phyloP scores from a whole-genome alignment of 2,888 invertebrate genomes.

The Drosophila longiperda region DNA sequence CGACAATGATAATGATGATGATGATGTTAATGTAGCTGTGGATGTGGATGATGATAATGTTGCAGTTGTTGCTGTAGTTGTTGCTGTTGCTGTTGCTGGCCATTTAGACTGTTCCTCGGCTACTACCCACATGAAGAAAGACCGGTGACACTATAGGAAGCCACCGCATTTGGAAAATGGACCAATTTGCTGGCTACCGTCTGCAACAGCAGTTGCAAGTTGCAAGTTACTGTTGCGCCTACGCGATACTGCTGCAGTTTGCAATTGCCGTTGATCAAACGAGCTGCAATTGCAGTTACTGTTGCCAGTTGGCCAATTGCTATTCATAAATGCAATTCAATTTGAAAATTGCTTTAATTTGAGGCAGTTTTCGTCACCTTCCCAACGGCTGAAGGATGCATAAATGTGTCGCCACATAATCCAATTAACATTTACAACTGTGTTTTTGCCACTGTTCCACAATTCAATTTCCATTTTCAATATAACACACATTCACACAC shows the following conservation, averaged over 20 bases:
- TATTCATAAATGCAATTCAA: conserved; percentile 82
- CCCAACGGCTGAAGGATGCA: conserved; percentile 10
- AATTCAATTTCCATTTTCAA: conserved; percentile 8
- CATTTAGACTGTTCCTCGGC: conserved; percentile 56
- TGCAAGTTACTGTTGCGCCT: conserved; percentile 7
- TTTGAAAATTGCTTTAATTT: conserved; percentile 79
- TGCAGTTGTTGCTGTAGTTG: conserved; percentile 24
- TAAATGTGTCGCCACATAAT: conserved; percentile 5
- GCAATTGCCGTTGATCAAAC: conserved; percentile 39
- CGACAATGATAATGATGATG: conserved; percentile 61
- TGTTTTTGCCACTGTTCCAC: neutral
- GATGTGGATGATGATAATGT: conserved; percentile 38
- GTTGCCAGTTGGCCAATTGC: conserved; percentile 61
- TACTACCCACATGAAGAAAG: conserved; percentile 45
- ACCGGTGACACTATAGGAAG: conserved; percentile 49
- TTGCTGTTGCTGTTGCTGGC: conserved; percentile 39
- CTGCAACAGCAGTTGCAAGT: conserved; percentile 29
- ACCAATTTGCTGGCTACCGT: conserved; percentile 76
- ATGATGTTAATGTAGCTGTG: conserved; percentile 38
- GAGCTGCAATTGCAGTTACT: conserved; percentile 27
- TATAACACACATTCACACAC: neutral
- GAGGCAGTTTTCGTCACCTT: conserved; percentile 67
- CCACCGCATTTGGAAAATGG: conserved; percentile 75
- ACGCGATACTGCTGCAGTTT: conserved; percentile 53
- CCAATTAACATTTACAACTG: conserved; percentile 51